A percentile compares a stretch with the other conserved stretches of the same genome.
phyloP scores from a whole-genome alignment of 2,888 invertebrate species.

The Clepsis dumicolana region DNA sequence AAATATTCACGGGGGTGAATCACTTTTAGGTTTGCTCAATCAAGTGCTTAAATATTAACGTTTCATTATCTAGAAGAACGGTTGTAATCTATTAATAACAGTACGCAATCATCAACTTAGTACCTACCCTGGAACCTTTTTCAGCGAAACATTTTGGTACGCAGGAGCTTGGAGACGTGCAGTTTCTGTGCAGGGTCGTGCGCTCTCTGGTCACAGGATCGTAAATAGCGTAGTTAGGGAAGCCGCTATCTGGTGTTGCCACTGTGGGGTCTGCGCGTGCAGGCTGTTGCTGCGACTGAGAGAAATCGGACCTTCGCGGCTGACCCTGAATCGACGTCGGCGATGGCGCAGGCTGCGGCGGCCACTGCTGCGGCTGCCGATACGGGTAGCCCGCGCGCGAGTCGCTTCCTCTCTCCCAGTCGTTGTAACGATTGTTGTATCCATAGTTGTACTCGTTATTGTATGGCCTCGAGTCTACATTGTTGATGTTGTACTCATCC shows the following conservation, averaged over 20 bases:
- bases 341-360: constrained; percentile 14
- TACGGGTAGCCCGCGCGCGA: neutral
- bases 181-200: constrained; percentile 83
- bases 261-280: constrained; percentile 46
- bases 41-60: too few relatives aligned
- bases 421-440: constrained; percentile 16
- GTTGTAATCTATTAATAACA: too few relatives aligned
- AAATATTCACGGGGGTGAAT: too few relatives aligned
- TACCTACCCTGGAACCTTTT: constrained; percentile 91
- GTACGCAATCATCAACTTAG: neutral
- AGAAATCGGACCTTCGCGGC: constrained; percentile 48
- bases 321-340: constrained; percentile 47
- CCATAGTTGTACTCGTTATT: constrained; percentile 13
- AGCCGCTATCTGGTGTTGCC: constrained; percentile 59
- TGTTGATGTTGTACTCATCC: constrained; percentile 53
- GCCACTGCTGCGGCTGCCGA: constrained; percentile 23
- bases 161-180: constrained; percentile 90
- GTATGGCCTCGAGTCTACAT: constrained; percentile 48
- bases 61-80: too few relatives aligned
- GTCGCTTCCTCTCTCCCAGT: neutral
- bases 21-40: too few relatives aligned
- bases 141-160: constrained; percentile 95
- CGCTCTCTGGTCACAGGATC: constrained; percentile 76
- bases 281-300: constrained; percentile 22
- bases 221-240: constrained; percentile 67